phyloP scores from a whole-genome alignment of 1,140 invertebrate species.

The Drosophila guanche region DNA sequence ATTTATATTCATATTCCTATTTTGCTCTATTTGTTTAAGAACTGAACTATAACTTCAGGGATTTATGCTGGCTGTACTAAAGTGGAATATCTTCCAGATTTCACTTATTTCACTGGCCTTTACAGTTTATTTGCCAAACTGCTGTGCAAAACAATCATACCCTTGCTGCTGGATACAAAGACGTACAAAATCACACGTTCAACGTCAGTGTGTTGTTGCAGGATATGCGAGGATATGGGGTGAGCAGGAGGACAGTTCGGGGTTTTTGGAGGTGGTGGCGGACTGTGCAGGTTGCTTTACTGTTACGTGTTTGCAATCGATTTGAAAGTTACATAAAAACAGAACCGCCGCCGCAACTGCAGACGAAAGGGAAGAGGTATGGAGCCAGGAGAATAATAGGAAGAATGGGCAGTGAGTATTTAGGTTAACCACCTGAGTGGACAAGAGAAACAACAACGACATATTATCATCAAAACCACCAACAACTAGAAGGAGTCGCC shows the following conservation, averaged over 20 bases:
- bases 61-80: no score
- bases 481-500: conserved; percentile 30
- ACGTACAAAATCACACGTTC: conserved; percentile 44
- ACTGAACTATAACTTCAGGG: no score
- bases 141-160: no score
- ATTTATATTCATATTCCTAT: no score
- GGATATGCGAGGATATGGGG: conserved; percentile 34
- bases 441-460: conserved; percentile 11
- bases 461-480: background rate
- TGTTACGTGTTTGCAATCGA: conserved; percentile 81
- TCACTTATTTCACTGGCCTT: no score
- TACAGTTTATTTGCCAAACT: no score
- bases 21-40: no score
- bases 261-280: conserved; percentile 9
- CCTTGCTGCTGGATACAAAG: conserved; percentile 5
- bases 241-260: conserved; percentile 8
- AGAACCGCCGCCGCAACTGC: conserved; percentile 38
- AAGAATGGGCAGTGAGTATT: conserved; percentile 14
- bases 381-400: background rate
- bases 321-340: conserved; percentile 81
- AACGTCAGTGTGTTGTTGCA: conserved; percentile 55
- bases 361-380: conserved; percentile 8
- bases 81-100: no score
- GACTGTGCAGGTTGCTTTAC: conserved; percentile 59
- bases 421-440: conserved; percentile 46